Evolutionary conservation across 2,113 vertebrate species (phyloP), one percentile per base, ranked within the genome.

Genomic region (Ailuropoda melanoleuca): DNA sequence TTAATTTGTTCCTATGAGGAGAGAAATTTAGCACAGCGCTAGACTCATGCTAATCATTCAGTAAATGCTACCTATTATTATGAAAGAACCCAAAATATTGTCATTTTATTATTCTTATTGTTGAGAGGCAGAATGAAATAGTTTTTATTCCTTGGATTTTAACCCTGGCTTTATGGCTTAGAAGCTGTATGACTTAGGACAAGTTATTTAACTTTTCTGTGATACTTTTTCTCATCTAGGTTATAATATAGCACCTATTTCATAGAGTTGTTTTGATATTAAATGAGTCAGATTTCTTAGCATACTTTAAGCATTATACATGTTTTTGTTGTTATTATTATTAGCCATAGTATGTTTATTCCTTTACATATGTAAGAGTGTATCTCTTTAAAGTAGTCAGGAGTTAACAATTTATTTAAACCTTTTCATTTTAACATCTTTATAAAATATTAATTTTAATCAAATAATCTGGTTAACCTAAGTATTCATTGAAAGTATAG

Each of bases 391-490:
- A 66, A 97, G 94, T 88, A 95, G 97, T 70, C 96, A 97, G 93
- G 84, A 60, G 4, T 75, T 53, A 34, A 23, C 39, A 87, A 86
- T 86, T 62, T 37, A 60, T 85, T 93, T 21, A 62, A 88, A 18
- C 8, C 37, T 70, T 72, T 70, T 70, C 21, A 31, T 95, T 96
- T 50, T 72, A 90, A 72, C 17, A 81, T 75, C 55, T 97, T 34
- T 92, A 98, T 98, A 75, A 98, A 98, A 98, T 97, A 98, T 97
- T 98, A 81, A 98, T 98, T 97, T 98, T 80, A 98, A 98, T 82
- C 94, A 72, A 97, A 23, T 8, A 98, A 96, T 97, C 90, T 98
- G 80, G 50, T 91, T 81, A 92, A 90, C 93, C 74, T 91, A 53
- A 92, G 82, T 8, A 39, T 93, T 98, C 85, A 96, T 96, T 98